These are phyloP conservation scores for Coregonus sp. DNA, from an alignment of 2,797 vertebrate genomes.

Conservation along the genomic window DNA sequence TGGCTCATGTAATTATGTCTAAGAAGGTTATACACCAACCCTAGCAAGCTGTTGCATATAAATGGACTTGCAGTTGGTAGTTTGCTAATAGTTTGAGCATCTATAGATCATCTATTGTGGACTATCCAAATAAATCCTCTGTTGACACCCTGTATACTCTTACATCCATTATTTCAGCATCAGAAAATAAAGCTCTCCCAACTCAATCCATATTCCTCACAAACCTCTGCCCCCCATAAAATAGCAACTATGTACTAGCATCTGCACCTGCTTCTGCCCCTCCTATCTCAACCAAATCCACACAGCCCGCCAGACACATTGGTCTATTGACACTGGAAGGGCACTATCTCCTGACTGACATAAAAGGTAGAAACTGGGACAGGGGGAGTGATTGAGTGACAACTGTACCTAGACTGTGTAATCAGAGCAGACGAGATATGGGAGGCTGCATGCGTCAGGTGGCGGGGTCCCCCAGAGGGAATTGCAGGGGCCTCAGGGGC, in stretches of 20 bases:
- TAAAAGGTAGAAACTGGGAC: slow-evolving; percentile 16
- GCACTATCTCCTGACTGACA: too few species aligned
- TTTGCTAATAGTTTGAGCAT: too few species aligned
- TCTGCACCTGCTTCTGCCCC: not conserved
- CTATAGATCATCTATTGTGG: too few species aligned
- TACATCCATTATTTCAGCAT: too few species aligned
- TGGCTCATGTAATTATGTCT: too few species aligned
- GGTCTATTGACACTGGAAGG: too few species aligned
- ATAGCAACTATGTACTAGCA: not conserved
- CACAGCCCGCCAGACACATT: too few species aligned
- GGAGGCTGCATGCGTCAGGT: slow-evolving; percentile 72
- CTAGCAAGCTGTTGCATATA: too few species aligned
- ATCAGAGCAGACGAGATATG: slow-evolving; percentile 75
- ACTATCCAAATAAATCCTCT: too few species aligned
- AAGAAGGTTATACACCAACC: too few species aligned
- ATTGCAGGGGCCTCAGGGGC: slow-evolving; percentile 23
- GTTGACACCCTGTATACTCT: too few species aligned
- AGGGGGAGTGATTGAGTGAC: slow-evolving; percentile 9
- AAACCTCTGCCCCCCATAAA: not conserved
- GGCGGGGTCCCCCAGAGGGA: slow-evolving; percentile 64
- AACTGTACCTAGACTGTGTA: slow-evolving; percentile 76
- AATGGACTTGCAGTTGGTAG: too few species aligned
- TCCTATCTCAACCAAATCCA: not conserved
- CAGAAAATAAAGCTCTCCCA: not conserved
- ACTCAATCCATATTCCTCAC: not conserved